phyloP scores from a whole-genome alignment of 2,113 vertebrate genomes.

The Spermophilus dauricus region DNA sequence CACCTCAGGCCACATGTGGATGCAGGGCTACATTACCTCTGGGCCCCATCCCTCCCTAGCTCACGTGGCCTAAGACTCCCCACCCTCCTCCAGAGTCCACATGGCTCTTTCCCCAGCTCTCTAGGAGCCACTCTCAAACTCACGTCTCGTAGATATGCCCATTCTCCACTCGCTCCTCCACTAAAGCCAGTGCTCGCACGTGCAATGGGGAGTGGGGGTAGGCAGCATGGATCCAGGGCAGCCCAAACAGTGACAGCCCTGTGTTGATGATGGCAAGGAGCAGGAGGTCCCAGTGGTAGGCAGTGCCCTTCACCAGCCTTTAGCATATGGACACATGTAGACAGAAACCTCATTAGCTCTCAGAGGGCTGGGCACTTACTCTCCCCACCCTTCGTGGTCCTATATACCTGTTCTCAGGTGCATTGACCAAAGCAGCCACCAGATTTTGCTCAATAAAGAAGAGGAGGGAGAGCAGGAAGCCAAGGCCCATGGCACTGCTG shows the following conservation, averaged over 20 bases:
- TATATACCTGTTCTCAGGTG: slow-evolving; percentile 95
- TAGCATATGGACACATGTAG: not conserved
- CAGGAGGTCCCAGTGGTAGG: slow-evolving; percentile 98
- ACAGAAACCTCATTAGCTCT: not conserved
- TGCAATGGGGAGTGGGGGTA: slow-evolving; percentile 97
- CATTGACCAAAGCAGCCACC: slow-evolving; percentile 94
- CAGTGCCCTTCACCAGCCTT: slow-evolving; percentile 97
- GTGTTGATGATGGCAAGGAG: slow-evolving; percentile 96
- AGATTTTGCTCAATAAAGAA: slow-evolving; percentile 99
- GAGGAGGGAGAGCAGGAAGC: slow-evolving; percentile 96
- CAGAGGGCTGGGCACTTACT: fast-evolving
- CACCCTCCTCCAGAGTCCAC: not conserved
- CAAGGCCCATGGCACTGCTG: slow-evolving; percentile 92
- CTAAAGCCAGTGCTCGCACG: slow-evolving; percentile 94
- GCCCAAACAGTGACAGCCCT: slow-evolving; percentile 94
- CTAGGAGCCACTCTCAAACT: slow-evolving; percentile 81
- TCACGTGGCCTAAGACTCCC: not conserved
- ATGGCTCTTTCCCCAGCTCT: not conserved
- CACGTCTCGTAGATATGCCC: slow-evolving; percentile 96
- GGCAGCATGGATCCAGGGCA: slow-evolving; percentile 97
- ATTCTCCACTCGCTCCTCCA: slow-evolving; percentile 95
- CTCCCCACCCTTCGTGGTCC: not conserved
- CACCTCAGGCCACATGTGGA: not conserved
- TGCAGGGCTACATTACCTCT: not conserved
- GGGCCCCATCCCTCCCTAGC: not conserved